These are phyloP conservation scores for Synanthedon andrenaeformis DNA, from an alignment of 2,888 invertebrate species.

Conservation along the genomic window DNA sequence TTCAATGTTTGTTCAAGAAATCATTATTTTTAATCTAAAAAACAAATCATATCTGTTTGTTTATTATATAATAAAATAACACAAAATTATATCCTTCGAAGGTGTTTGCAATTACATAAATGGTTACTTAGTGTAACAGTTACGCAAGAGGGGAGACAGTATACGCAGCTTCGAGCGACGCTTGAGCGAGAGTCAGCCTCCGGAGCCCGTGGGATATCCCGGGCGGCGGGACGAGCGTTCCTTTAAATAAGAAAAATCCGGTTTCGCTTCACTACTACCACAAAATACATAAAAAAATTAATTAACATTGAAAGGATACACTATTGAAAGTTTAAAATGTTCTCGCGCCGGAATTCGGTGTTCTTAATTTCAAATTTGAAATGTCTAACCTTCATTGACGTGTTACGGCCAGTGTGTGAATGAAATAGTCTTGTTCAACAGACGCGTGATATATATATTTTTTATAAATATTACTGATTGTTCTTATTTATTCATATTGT, in stretches of 20 bases:
- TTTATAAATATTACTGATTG: no score
- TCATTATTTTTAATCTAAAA: neutral
- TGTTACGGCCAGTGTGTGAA: constrained; percentile 27
- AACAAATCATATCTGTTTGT: no score
- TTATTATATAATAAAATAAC: no score
- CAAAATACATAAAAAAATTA: constrained; percentile 1
- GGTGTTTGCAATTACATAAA: no score
- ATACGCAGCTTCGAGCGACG: constrained; percentile 53
- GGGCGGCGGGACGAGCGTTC: constrained; percentile 31
- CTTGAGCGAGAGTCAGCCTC: constrained; percentile 52
- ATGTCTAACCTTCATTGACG: constrained; percentile 18
- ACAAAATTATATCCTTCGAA: no score
- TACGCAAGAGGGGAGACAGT: constrained; percentile 60
- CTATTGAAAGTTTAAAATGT: neutral
- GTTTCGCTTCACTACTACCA: constrained; percentile 11
- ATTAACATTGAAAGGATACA: constrained; percentile 3
- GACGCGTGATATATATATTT: constrained; percentile 10
- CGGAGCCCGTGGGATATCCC: constrained; percentile 49
- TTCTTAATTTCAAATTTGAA: constrained; percentile 28
- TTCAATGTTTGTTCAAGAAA: neutral
- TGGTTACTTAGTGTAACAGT: constrained; percentile 27
- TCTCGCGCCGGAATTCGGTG: neutral
- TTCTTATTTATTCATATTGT: no score
- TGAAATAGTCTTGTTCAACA: constrained; percentile 10
- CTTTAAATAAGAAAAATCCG: constrained; percentile 10